phyloP scores from a whole-genome alignment of 2,113 vertebrate genomes.

The Megaptera novaeangliae region DNA sequence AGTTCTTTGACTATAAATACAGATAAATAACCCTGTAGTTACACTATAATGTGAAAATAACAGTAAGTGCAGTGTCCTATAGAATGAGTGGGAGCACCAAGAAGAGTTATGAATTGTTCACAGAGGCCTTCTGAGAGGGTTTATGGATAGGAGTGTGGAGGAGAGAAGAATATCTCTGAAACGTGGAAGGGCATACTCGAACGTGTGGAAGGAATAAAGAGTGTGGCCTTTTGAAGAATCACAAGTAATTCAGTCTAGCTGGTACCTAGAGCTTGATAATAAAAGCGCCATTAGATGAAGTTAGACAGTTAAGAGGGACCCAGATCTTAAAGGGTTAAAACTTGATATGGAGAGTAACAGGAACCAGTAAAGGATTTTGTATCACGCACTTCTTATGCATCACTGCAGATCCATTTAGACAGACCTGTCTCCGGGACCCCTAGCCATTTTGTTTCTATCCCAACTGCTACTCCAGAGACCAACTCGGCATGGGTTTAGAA shows the following conservation, averaged over 20 bases:
- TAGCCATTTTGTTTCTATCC: not conserved
- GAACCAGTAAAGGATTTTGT: not conserved
- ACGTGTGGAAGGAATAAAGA: not conserved
- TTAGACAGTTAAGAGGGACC: not conserved
- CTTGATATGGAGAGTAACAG: not conserved
- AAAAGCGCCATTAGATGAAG: not conserved
- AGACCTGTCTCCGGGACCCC: not conserved
- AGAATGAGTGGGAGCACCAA: not conserved
- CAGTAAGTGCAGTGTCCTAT: not conserved
- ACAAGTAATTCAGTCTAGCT: not conserved
- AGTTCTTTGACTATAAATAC: not conserved
- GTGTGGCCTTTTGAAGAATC: not conserved
- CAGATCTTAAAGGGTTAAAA: not conserved
- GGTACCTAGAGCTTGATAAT: not conserved
- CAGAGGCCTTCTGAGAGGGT: not conserved
- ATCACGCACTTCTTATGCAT: not conserved
- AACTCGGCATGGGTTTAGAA: not conserved
- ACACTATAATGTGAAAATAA: not conserved
- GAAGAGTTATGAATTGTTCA: not conserved
- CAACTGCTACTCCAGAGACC: not conserved
- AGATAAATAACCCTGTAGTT: not conserved
- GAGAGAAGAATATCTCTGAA: not conserved
- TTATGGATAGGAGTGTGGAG: not conserved
- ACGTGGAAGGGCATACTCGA: not conserved
- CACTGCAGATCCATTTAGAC: not conserved